These are phyloP conservation scores for Oasisia sp. DNA, from an alignment of 2,888 invertebrate genomes.

Conservation along the genomic window DNA sequence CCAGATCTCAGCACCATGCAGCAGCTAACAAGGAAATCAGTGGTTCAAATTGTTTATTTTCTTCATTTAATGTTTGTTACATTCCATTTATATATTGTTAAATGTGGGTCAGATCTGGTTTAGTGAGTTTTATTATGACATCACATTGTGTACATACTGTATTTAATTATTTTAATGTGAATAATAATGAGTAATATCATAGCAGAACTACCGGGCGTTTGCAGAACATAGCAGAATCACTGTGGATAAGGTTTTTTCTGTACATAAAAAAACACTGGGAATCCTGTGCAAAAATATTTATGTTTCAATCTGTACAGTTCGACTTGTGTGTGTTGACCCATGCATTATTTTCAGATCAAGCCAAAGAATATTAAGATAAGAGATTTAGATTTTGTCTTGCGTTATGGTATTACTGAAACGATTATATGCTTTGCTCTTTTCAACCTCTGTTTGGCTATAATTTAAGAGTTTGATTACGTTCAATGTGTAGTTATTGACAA, in stretches of 20 bases:
- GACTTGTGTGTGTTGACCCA: neutral
- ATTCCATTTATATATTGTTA: slow-evolving; percentile 1
- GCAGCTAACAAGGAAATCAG: neutral
- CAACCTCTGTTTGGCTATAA: too few relatives aligned
- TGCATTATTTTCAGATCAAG: neutral
- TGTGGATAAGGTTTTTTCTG: neutral
- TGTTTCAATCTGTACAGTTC: neutral
- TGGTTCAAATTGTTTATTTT: neutral
- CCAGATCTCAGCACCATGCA: neutral
- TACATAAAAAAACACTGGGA: neutral
- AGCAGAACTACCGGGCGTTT: neutral
- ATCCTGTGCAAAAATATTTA: neutral
- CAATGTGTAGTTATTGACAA: neutral
- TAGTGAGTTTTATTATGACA: neutral
- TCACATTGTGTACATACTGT: neutral
- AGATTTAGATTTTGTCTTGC: neutral
- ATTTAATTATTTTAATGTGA: neutral
- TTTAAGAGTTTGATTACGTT: neutral
- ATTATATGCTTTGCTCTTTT: neutral
- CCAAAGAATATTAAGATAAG: neutral
- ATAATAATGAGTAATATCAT: neutral
- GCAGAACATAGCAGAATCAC: neutral
- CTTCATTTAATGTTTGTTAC: neutral
- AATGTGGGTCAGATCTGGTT: neutral
- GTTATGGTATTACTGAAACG: neutral